phyloP scores from a whole-genome alignment of 2,797 vertebrate species.

The Macroramphosus scolopax region DNA sequence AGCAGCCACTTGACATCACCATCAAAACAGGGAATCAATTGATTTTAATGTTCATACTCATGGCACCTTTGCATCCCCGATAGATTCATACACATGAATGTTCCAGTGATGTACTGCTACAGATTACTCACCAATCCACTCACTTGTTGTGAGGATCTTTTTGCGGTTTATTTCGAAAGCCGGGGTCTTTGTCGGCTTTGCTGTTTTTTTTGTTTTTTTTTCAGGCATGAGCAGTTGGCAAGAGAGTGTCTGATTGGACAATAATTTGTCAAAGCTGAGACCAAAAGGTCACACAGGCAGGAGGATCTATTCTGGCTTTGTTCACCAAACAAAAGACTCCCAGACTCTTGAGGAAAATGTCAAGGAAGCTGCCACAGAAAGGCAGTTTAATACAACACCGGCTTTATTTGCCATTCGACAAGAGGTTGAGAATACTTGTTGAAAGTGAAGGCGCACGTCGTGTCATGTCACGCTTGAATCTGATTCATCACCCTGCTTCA shows the following conservation, averaged over 20 bases:
- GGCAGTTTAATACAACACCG: slow-evolving; percentile 17
- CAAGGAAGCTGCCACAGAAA: slow-evolving; percentile 42
- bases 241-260: slow-evolving; percentile 22
- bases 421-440: slow-evolving; percentile 16
- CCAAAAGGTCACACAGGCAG: slow-evolving; percentile 57
- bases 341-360: slow-evolving; percentile 51
- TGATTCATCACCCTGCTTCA: slow-evolving; percentile 20
- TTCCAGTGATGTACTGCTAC: no score
- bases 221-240: slow-evolving; percentile 14
- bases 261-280: slow-evolving; percentile 45
- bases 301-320: slow-evolving; percentile 34
- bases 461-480: slow-evolving; percentile 8
- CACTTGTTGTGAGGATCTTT: not conserved
- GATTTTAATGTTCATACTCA: no score
- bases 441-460: slow-evolving; percentile 10
- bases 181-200: not conserved
- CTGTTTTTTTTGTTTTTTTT: no score
- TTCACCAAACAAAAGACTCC: slow-evolving; percentile 48
- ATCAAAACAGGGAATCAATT: no score
- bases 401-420: slow-evolving; percentile 34
- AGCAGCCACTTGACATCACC: no score
- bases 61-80: no score
- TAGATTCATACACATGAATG: no score
- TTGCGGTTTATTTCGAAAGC: not conserved
- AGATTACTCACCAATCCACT: no score